Evolutionary conservation across 2,888 invertebrate species (phyloP), one percentile per base, ranked within the genome.

Genomic region (Hipparchia sbordonii): DNA sequence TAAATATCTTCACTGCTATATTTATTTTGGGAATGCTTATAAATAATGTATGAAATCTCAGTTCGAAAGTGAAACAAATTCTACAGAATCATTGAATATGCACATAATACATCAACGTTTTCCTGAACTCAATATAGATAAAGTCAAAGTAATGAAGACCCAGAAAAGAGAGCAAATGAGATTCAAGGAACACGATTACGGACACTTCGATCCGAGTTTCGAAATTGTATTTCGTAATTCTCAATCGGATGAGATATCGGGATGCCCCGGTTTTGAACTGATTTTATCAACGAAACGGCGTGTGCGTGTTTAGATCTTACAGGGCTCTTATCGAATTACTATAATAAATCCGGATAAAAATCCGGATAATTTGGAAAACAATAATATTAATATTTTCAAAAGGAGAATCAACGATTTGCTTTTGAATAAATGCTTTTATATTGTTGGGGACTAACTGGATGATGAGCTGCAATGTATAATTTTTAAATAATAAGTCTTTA

Each of bases 221-320:
- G 76, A 75, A 79, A 79, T 79, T 77, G 76, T 78, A 78, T 80
- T 74, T 74, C 74, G 77, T 77, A 77, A 79, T 79, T 79, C 78
- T 77, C 78, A 80, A 80, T 78, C 76, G 77, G 77, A 79, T 79
- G 74, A 77, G 78, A 78, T 77, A 76, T 72, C 75, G 77, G 78
- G 76, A 76, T 74, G 69, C 75, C 39, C 48, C 51, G 75, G 75
- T 76, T 77, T 78, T 77, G 72, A 74, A 70, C 77, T 75, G 77
- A 78, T 78, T 77, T 74, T 76, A 72, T 79, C 79, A 77, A 12
- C 66, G 63, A n/a, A 67, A 13, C 54, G 61, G 46, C 56, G 62
- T 54, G 39, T 56, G 67, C 61, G 67, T 39, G 13, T 63, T 63
- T 48, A 45, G 45, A 72, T 59, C 51, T 72, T 57, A 59, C 59